Evolutionary conservation across 2,113 vertebrate species (phyloP).

Genomic region (Lutjanus erythropterus): DNA sequence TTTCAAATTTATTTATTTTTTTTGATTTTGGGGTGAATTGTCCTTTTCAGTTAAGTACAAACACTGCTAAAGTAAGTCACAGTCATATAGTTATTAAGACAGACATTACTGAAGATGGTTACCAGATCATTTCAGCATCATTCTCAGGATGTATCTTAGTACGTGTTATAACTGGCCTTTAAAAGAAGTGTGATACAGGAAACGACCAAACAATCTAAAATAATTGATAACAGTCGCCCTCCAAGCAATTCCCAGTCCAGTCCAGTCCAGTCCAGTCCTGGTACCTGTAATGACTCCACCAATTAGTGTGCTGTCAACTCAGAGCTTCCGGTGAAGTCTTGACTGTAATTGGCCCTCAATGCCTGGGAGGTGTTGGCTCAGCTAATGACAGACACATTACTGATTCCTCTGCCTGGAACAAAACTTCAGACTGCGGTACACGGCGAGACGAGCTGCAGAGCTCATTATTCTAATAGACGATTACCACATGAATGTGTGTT

Average conservation of each 20-base stretch:
- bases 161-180: not conserved
- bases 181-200: not conserved
- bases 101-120: not conserved
- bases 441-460: not conserved
- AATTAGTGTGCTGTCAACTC: slow-evolving; percentile 47
- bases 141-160: not conserved
- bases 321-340: slow-evolving; percentile 52
- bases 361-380: slow-evolving; percentile 27
- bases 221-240: too few species aligned
- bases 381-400: slow-evolving; percentile 46
- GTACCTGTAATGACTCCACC: slow-evolving; percentile 50
- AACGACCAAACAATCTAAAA: not conserved
- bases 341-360: slow-evolving; percentile 43
- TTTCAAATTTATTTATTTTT: too few species aligned
- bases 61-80: too few species aligned
- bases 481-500: not conserved
- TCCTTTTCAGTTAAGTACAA: too few species aligned
- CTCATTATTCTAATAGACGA: not conserved
- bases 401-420: slow-evolving; percentile 2
- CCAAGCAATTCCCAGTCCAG: slow-evolving; percentile 1
- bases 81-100: not conserved
- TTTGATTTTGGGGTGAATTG: too few species aligned
- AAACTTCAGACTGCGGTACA: not conserved
- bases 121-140: not conserved
- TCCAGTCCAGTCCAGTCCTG: slow-evolving; percentile 11